Evolutionary conservation across 1,140 invertebrate genomes (phyloP), one percentile per base, ranked within the genome.

Genomic region (Pectinophora gossypiella): DNA sequence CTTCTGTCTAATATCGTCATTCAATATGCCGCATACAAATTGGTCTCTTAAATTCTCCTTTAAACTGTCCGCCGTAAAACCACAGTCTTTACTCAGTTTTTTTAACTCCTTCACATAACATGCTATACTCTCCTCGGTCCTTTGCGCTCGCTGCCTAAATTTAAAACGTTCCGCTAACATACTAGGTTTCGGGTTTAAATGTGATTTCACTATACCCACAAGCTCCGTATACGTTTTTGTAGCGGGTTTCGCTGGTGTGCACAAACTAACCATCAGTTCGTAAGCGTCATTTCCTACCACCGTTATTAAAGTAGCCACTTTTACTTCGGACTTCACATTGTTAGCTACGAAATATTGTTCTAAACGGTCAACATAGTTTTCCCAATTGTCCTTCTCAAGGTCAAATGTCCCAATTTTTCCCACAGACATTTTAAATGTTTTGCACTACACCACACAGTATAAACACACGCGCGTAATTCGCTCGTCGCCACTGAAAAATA

Each of bases 331-430:
- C 32, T 47, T 47, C 10, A 47, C 23, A 4, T 13, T 2, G 18
- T 47, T 47, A 3, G 16, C 45, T 13, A 47, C 15, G 16, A 47
- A 47, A 32, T 47, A 47, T 12, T 47, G 45, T 16, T 47, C 45
- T 16, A 47, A 27, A 13, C 45, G 45, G n/a, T 47, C 45, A 1
- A 27, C 23, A 32, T 47, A 47, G 12, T 3, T 1, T 4, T 15
- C 23, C 45, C 45, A 47, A 27, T 19, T 15, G 45, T 27, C 45
- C 3, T 7, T 27, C 2, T 32, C 5, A 27, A 47, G 1, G 23
- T 47, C 23, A 27, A 47, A 47, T 1, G 45, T 1, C 15, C 13
- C 45, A 5, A 47, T 27, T 12, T 47, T 47, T 15, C 45, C 45
- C 13, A 43, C 18, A 4, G 40, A 4, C 40, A 43, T 43, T 19